phyloP scores from a whole-genome alignment of 2,888 invertebrate species.

The Oscheius sp. region DNA sequence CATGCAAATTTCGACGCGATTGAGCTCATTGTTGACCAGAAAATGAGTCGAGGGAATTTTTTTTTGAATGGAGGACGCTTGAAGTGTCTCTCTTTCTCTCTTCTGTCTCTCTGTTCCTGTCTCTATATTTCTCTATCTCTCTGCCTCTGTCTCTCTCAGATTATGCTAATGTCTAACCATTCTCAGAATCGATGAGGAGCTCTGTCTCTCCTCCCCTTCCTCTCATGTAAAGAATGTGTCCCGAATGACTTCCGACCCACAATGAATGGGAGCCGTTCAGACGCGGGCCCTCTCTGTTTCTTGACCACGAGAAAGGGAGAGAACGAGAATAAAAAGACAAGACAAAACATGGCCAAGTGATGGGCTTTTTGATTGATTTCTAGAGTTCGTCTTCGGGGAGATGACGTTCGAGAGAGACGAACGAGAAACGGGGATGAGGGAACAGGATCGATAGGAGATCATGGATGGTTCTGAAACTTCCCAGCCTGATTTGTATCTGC shows the following conservation, averaged over 20 bases:
- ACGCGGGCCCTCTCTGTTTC: background rate
- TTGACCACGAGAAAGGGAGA: constrained; percentile 1
- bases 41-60: background rate
- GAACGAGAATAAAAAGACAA: background rate
- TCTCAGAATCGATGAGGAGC: constrained; percentile 22
- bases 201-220: too few species aligned
- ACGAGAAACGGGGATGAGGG: too few species aligned
- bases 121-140: background rate
- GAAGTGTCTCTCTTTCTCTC: constrained; percentile 3
- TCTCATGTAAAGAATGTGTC: constrained; percentile 33
- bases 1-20: background rate
- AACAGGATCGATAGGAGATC: too few species aligned
- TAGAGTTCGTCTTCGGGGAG: too few species aligned
- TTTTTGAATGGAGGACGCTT: background rate
- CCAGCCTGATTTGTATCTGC: too few species aligned
- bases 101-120: background rate
- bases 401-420: too few species aligned
- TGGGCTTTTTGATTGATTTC: too few species aligned
- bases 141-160: background rate
- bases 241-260: constrained; percentile 37
- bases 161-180: too few species aligned
- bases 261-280: constrained; percentile 19
- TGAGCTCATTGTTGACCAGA: background rate
- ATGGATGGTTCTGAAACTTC: too few species aligned
- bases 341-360: too few species aligned